These are phyloP conservation scores for Drosophila acutilabella DNA, from an alignment of 2,888 invertebrate genomes.

Conservation along the genomic window DNA sequence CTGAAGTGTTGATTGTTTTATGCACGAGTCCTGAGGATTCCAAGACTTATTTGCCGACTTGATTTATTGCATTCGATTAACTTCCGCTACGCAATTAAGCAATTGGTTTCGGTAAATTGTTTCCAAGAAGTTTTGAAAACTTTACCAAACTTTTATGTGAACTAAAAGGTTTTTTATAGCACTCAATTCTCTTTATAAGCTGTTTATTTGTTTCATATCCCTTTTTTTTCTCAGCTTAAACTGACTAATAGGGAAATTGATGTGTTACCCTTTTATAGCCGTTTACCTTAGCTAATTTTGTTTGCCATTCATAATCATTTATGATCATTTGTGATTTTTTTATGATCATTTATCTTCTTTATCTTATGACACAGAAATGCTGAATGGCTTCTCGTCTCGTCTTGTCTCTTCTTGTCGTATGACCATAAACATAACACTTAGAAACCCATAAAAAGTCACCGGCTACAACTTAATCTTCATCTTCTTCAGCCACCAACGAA, in stretches of 20 bases:
- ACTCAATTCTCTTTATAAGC: background rate
- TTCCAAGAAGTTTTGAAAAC: too few species aligned
- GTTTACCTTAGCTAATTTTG: slow-evolving; percentile 31
- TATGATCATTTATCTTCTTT: slow-evolving; percentile 54
- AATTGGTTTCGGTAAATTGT: background rate
- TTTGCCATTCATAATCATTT: slow-evolving; percentile 59
- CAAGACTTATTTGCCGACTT: background rate
- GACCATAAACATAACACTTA: slow-evolving; percentile 60
- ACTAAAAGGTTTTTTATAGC: background rate
- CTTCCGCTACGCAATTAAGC: background rate
- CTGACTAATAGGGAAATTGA: background rate
- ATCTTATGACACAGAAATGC: slow-evolving; percentile 54
- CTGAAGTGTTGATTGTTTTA: slow-evolving; percentile 7
- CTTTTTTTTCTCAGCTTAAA: background rate
- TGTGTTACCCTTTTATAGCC: slow-evolving; percentile 18
- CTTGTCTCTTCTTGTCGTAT: slow-evolving; percentile 15
- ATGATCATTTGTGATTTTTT: slow-evolving; percentile 57
- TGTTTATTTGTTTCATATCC: background rate
- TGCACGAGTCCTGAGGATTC: background rate
- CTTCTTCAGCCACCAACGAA: slow-evolving; percentile 43
- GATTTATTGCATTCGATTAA: background rate
- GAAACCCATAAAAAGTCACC: slow-evolving; percentile 55
- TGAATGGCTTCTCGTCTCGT: slow-evolving; percentile 11
- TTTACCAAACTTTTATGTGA: too few species aligned
- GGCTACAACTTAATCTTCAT: slow-evolving; percentile 74